Base-by-base conservation (phyloP, 2,113 vertebrate species). In the Scalopus aquaticus region DNA sequence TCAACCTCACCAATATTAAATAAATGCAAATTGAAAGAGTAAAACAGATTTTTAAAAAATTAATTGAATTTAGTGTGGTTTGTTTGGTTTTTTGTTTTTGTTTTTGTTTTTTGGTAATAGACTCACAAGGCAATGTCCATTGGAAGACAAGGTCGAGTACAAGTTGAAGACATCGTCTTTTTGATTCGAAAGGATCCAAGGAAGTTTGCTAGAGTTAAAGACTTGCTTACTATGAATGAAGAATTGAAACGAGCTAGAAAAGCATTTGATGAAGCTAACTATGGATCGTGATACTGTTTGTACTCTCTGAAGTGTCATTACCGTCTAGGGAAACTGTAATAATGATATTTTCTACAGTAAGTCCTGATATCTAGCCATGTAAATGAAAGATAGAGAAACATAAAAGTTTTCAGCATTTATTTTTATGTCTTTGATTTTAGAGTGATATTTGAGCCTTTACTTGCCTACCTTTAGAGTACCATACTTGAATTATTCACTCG, bases 41-140 rank as follows among this genome's bases (percentile, higher is more conserved):
- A 95, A 91, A 87, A 60, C 30, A 42, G 19, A 58, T 62, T 94
- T 83, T 62, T 16, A 9, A 79, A 93, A 88, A 58, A 58, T 24
- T 56, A 51, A 67, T 73, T 79, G 16, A 79, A 51, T 80, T 95
- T 79, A 90, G 92, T 39, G 46, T 49, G 28, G 20, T 37, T 69
- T 13, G 2, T 37, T 19, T 69, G 37, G 19, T 82, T 86, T 95
- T 70, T 96, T 77, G 81, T 13, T 7, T 37, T 19, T 69, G 37
- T 8, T 20, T 69, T 37, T 87, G 19, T 82, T 86, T 95, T 70
- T 96, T 77, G 81, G 67, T 26, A 17, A 95, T 95, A 99, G 99
- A 99, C 99, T 22, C 99, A 99, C 98, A 99, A 99, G 96, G 99
- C 99, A 81, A 99, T 99, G 99, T 99, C 99, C 0, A 99, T 99